Conservation (phyloP, 2,888 invertebrate genomes). For the Monopis laevigella region DNA sequence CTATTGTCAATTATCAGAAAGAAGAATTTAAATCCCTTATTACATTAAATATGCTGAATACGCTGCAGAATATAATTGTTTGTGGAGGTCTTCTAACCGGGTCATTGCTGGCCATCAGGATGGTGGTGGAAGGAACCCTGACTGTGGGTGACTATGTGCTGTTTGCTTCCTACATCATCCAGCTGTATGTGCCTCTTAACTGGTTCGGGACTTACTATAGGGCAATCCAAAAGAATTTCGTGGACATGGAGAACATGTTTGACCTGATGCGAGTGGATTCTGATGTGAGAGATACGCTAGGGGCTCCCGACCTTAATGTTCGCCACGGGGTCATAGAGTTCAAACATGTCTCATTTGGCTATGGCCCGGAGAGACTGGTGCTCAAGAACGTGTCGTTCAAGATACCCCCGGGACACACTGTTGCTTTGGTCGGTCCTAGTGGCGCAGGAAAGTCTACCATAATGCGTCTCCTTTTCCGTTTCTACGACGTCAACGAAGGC, state of each 20-base stretch:
- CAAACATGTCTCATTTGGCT: constrained; percentile 89
- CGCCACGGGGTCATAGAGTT: constrained; percentile 85
- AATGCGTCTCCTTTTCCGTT: constrained; percentile 92
- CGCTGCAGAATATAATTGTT: constrained; percentile 90
- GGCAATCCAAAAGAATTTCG: constrained; percentile 97
- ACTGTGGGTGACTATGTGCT: constrained; percentile 96
- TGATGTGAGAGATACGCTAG: constrained; percentile 86
- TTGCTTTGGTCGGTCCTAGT: constrained; percentile 87
- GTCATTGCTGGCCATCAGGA: constrained; percentile 87
- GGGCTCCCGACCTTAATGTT: constrained; percentile 76
- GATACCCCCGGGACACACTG: constrained; percentile 85
- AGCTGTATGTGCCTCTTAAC: constrained; percentile 94
- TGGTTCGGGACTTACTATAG: constrained; percentile 99
- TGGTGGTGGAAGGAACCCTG: constrained; percentile 78
- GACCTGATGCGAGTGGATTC: constrained; percentile 88
- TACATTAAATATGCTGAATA: constrained; percentile 90
- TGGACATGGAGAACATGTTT: constrained; percentile 99
- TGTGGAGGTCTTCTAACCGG: constrained; percentile 87
- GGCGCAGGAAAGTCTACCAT: constrained; percentile 97
- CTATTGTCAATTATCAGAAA: constrained; percentile 84
- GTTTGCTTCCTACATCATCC: constrained; percentile 94
- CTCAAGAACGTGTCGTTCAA: constrained; percentile 81
- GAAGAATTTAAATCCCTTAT: constrained; percentile 91
- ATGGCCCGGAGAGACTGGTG: constrained; percentile 80
- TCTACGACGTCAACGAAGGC: constrained; percentile 94